These are phyloP conservation scores for Pterocles gutturalis DNA, from an alignment of 2,113 vertebrate genomes.

Conservation along the genomic window DNA sequence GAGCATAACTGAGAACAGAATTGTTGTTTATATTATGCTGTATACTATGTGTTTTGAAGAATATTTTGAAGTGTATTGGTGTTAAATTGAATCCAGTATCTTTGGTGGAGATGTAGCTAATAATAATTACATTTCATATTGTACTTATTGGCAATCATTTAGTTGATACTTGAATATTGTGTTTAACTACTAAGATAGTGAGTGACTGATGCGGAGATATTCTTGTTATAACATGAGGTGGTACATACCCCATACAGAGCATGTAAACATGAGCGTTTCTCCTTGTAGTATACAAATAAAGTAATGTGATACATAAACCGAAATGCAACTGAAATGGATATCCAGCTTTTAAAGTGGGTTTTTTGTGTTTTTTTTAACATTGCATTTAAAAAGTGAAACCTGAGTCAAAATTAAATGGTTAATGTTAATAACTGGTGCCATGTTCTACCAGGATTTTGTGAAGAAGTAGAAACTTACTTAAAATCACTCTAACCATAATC, in stretches of 20 bases:
- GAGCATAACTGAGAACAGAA: not conserved
- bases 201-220: not conserved
- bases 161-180: not conserved
- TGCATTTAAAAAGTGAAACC: not conserved
- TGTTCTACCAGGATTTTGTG: not conserved
- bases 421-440: not conserved
- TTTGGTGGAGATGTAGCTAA: not conserved
- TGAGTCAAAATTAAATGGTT: conserved; percentile 1
- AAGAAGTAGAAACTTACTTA: conserved; percentile 44
- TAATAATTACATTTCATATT: not conserved
- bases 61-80: not conserved
- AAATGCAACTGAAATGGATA: not conserved
- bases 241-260: not conserved
- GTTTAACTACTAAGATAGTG: not conserved
- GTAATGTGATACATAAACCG: not conserved
- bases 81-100: not conserved
- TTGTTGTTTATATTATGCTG: not conserved
- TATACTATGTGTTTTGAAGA: not conserved
- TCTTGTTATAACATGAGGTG: not conserved
- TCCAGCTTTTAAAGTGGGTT: not conserved
- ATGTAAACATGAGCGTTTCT: not conserved
- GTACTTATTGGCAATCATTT: not conserved
- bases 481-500: conserved; percentile 17
- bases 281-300: not conserved
- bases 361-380: not conserved